A percentile compares a stretch with the other conserved stretches of the same genome.
Conservation (phyloP, 2,113 vertebrate genomes). For the Microcebus jonahi region DNA sequence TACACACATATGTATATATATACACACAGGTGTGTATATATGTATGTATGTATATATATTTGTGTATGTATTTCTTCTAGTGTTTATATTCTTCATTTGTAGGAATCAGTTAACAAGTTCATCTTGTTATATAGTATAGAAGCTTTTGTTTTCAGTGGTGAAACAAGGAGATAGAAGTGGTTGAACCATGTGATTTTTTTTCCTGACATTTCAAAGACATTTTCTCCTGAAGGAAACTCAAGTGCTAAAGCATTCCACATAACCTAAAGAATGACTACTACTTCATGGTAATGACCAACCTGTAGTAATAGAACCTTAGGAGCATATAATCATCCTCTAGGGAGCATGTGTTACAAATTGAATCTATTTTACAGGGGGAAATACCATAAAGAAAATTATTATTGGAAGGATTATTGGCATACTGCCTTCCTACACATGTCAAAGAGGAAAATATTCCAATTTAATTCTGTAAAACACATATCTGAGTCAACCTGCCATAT, state of each 20-base stretch:
- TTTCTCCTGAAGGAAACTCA: slow-evolving; percentile 20
- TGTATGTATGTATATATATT: background rate
- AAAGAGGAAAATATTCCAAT: background rate
- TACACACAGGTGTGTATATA: background rate
- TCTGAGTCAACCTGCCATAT: background rate
- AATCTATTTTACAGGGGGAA: slow-evolving; percentile 49
- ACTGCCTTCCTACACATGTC: background rate
- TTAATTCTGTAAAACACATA: background rate
- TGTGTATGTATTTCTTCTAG: background rate
- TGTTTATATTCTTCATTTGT: background rate
- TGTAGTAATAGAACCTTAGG: background rate
- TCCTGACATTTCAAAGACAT: background rate
- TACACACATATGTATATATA: background rate
- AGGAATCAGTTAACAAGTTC: background rate
- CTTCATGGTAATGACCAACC: slow-evolving; percentile 31
- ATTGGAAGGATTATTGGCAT: background rate
- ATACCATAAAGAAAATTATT: slow-evolving; percentile 36
- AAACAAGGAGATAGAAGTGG: background rate
- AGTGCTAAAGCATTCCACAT: background rate
- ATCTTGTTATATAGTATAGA: background rate
- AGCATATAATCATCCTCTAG: slow-evolving; percentile 31
- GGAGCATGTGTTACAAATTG: slow-evolving; percentile 19
- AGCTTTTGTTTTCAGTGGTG: background rate
- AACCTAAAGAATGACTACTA: background rate
- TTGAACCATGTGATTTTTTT: background rate